These are phyloP conservation scores for Sebastes iracundus DNA, from an alignment of 2,797 vertebrate species.

Conservation along the genomic window DNA sequence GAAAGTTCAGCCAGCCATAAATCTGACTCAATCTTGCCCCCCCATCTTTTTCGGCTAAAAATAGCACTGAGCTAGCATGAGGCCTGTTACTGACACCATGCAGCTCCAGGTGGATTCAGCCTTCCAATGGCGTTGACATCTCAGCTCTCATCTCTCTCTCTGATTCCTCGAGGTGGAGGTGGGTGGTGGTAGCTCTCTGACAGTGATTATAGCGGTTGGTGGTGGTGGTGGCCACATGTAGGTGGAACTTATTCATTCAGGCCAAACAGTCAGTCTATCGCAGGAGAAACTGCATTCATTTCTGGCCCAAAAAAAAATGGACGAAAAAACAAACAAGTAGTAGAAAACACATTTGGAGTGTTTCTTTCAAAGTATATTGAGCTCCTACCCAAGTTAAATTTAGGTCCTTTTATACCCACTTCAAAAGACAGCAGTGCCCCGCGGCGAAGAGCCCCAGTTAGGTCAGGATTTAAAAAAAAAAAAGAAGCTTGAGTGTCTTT, in stretches of 20 bases:
- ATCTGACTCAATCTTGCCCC: constrained; percentile 18
- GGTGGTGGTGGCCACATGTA: constrained; percentile 36
- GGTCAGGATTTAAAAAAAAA: constrained; percentile 8
- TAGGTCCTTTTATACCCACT: constrained; percentile 35
- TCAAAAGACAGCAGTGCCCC: constrained; percentile 39
- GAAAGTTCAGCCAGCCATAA: constrained; percentile 21
- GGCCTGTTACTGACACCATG: constrained; percentile 44
- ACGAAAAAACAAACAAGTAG: constrained; percentile 52
- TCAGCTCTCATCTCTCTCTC: constrained; percentile 21
- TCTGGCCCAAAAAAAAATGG: constrained; percentile 8
- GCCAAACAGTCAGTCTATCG: constrained; percentile 32
- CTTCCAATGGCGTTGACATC: constrained; percentile 30
- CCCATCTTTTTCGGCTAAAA: constrained; percentile 33
- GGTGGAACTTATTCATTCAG: constrained; percentile 67
- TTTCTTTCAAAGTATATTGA: constrained; percentile 27
- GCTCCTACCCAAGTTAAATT: constrained; percentile 34
- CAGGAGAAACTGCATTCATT: constrained; percentile 36
- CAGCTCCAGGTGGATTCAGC: constrained; percentile 41
- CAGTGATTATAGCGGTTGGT: constrained; percentile 39
- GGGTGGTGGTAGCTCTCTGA: constrained; percentile 31
- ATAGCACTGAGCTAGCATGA: constrained; percentile 32
- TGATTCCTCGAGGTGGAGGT: constrained; percentile 45
- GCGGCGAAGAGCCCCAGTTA: constrained; percentile 22
- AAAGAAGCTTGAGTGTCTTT: constrained; percentile 7
- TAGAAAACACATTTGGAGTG: constrained; percentile 21